Base-by-base conservation (phyloP, 2,888 invertebrate species). In the Cataglyphis cursor region DNA sequence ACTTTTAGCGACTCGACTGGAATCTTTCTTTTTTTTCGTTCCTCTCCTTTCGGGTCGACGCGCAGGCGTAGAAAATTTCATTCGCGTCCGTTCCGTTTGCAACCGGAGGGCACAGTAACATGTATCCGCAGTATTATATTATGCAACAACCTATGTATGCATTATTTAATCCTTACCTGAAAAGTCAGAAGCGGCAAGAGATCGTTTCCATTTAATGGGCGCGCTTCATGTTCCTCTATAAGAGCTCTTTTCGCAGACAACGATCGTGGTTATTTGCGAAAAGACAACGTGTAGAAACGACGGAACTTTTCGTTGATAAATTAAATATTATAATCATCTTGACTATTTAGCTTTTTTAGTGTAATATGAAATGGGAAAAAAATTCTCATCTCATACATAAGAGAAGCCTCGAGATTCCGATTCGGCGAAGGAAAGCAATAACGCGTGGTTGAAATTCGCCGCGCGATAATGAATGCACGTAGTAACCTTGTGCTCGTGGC, bases 91-190 rank as follows among this genome's bases (percentile, higher is more conserved):
- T 66, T 68, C 24, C 80, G 83, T 86, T 76, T 72, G 87, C 76
- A 83, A 86, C 82, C 84, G 51, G 18, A 18, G 82, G 75, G 65
- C 59, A 82, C 66, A 83, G 83, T 70, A 83, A 81, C 84, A 72
- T 85, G 85, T 82, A 86, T 81, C 87, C 84, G 65, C 90, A 85
- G 89, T 86, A 84, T 83, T 92, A 89, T 87, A 92, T 92, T 91
- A 92, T 92, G 89, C 90, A 92, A 83, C 81, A 81, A 85, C 85
- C 85, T 81, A 70, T 70, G 85, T 89, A 81, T 92, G 90, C 92
- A 92, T 92, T 92, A 92, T 92, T 92, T 91, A 92, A 89, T 83
- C 80, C 86, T 90, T 90, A 91, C 87, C 90, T 91, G 89, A 88
- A 85, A 84, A 87, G 83, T 66, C 64, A 81, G 89, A 80, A 84